Conservation (phyloP, 2,888 invertebrate genomes). For the Caenorhabditis sp. region DNA sequence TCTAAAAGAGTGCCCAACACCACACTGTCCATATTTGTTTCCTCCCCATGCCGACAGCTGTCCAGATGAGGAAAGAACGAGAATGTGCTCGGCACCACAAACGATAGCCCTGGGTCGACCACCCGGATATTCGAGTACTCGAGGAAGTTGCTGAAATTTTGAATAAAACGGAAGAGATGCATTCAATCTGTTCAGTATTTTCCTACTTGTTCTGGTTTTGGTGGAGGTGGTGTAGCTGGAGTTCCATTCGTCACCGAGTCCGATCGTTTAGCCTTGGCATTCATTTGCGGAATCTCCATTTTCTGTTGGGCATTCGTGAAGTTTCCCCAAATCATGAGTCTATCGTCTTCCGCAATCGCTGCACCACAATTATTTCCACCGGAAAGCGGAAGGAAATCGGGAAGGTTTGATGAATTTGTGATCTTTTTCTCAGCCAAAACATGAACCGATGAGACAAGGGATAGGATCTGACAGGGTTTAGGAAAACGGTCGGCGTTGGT, state of each 20-base stretch:
- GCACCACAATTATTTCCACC: slow-evolving; percentile 76
- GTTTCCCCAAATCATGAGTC: slow-evolving; percentile 77
- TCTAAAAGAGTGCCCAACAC: slow-evolving; percentile 73
- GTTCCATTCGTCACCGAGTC: slow-evolving; percentile 54
- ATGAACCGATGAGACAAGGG: slow-evolving; percentile 66
- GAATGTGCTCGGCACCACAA: slow-evolving; percentile 80
- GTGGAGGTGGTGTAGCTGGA: slow-evolving; percentile 9
- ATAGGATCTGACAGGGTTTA: slow-evolving; percentile 64
- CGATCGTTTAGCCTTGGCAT: slow-evolving; percentile 36
- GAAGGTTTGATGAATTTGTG: slow-evolving; percentile 13
- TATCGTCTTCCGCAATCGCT: slow-evolving; percentile 73
- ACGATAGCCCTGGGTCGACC: slow-evolving; percentile 70
- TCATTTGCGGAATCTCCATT: slow-evolving; percentile 43
- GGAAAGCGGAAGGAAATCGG: slow-evolving; percentile 53
- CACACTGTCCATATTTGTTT: slow-evolving; percentile 81
- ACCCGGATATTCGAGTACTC: slow-evolving; percentile 54
- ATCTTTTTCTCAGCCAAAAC: slow-evolving; percentile 55
- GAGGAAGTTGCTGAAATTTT: slow-evolving; percentile 50
- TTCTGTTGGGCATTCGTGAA: slow-evolving; percentile 73
- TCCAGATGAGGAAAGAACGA: slow-evolving; percentile 75
- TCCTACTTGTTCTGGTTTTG: slow-evolving; percentile 50
- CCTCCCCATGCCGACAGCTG: slow-evolving; percentile 76
- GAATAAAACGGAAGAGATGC: background rate
- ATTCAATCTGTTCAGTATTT: background rate
- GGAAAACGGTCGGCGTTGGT: slow-evolving; percentile 54